Base-by-base conservation (phyloP, 2,888 invertebrate species). In the Melipona beecheii region DNA sequence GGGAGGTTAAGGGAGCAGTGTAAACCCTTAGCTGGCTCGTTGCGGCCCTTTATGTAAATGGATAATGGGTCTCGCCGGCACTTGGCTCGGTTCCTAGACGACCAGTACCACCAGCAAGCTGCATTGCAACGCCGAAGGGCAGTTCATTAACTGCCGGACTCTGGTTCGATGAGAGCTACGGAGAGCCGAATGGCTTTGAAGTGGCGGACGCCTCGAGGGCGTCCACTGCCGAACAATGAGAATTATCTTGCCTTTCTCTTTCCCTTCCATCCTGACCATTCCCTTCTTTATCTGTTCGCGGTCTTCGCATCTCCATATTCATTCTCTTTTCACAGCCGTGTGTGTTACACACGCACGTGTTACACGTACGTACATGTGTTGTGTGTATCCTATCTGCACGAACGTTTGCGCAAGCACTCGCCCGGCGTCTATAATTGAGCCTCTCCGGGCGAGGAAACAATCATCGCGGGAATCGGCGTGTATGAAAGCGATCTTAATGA, bases 81-180 rank as follows among this genome's bases (percentile, higher is more conserved):
- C 84, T 89, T 83, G 88, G 80, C 75, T 50, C 31, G 75, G 75
- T 75, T 90, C 87, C 85, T 87, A 87, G 88, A 83, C 76, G 84
- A 82, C 77, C 73, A 76, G 50, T 24, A 76, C 75, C 56, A 27
- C 70, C 70, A 71, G 65, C 81, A 74, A 75, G 75, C 84, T 75
- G 56, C 76, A 83, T 83, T 83, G 84, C 82, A 83, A 86, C 85
- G 89, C 89, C 89, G 86, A 89, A 86, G 90, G 89, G 87, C 86
- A 89, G 91, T 92, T 92, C 92, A 91, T 92, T 91, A 92, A 90
- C 89, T 86, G 86, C 78, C 87, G 87, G 87, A 86, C 89, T 79
- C 86, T 80, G 85, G 83, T 91, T 91, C 87, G 87, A 87, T 81
- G 87, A 87, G 85, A 86, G 87, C 86, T 65, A 75, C 83, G 87